Percentiles rank a stretch among this genome's conserved stretches.
Conservation (phyloP, 2,113 vertebrate species). For the Mirza zaza region DNA sequence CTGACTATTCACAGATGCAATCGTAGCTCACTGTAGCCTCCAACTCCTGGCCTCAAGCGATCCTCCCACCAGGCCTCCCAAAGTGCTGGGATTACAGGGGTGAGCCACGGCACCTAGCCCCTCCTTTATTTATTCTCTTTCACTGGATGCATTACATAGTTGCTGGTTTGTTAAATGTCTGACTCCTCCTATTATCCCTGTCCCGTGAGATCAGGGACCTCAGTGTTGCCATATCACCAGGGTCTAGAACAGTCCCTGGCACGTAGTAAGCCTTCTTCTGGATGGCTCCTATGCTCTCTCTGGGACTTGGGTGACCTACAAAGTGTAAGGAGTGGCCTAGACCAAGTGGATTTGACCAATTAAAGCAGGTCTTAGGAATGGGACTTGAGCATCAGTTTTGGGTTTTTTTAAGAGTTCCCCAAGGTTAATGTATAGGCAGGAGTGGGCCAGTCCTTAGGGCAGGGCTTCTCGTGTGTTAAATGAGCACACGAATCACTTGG, state of each 20-base stretch:
- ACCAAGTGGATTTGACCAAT: neutral
- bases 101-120: too few relatives aligned
- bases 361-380: neutral
- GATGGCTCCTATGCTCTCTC: neutral
- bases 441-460: neutral
- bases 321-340: neutral
- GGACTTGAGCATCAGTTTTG: neutral
- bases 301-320: neutral
- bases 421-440: too few relatives aligned
- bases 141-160: neutral
- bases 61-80: too few relatives aligned
- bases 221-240: neutral
- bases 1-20: too few relatives aligned
- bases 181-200: neutral
- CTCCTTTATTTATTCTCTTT: neutral
- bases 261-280: neutral
- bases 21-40: too few relatives aligned
- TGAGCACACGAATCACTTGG: fast-evolving
- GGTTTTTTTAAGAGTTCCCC: neutral
- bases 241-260: neutral
- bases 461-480: fast-evolving
- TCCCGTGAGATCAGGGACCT: neutral
- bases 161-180: neutral
- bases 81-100: too few relatives aligned
- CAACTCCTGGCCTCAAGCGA: too few relatives aligned